Conservation (phyloP, 1,140 invertebrate species). For the Dendroctonus valens region DNA sequence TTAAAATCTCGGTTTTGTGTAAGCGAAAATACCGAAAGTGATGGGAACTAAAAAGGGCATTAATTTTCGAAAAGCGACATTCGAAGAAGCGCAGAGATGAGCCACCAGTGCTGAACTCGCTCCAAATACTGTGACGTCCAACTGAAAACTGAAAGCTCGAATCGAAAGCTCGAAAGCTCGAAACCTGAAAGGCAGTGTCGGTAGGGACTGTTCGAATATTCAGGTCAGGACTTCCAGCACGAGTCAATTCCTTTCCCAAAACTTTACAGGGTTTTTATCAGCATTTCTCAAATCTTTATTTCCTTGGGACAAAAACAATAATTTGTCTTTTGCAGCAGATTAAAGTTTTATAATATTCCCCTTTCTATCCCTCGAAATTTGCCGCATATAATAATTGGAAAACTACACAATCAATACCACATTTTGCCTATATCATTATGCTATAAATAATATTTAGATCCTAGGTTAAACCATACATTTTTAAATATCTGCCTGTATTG, state of each 20-base stretch:
- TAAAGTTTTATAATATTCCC: conserved; percentile 18
- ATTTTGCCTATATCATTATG: too few species aligned
- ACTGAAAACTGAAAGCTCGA: neutral
- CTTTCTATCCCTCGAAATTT: conserved; percentile 4
- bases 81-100: conserved; percentile 5
- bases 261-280: conserved; percentile 26
- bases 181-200: conserved; percentile 12
- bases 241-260: conserved; percentile 21
- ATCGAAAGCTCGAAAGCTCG: too few species aligned
- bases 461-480: too few species aligned
- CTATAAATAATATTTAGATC: too few species aligned
- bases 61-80: conserved; percentile 24
- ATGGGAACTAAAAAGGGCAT: conserved; percentile 18
- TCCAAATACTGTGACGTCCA: conserved; percentile 25
- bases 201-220: conserved; percentile 20
- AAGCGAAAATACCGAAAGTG: conserved; percentile 24
- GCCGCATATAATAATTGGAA: neutral
- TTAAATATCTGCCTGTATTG: too few species aligned
- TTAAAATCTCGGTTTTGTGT: conserved; percentile 13
- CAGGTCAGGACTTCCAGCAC: conserved; percentile 29
- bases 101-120: conserved; percentile 12
- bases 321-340: conserved; percentile 22
- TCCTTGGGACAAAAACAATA: conserved; percentile 15
- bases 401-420: too few species aligned
- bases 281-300: conserved; percentile 28